A percentile compares a stretch with the other conserved stretches of the same genome.
Conservation (phyloP, 1,140 invertebrate genomes). For the Hylaeus volcanicus region DNA sequence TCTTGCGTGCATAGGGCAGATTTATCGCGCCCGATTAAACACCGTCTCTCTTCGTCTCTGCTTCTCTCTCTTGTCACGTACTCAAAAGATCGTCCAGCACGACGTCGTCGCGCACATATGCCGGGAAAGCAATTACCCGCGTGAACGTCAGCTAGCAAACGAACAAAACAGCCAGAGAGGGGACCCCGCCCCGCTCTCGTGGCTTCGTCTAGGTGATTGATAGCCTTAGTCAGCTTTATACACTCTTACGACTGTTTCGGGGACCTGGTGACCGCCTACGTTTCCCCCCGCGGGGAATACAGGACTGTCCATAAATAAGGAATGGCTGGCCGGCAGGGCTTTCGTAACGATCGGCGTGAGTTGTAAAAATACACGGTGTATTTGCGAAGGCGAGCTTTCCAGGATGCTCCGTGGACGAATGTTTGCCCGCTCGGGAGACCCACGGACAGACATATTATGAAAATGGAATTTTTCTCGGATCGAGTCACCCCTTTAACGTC, state of each 20-base stretch:
- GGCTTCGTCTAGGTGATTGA: slow-evolving; percentile 51
- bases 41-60: neutral
- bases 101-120: slow-evolving; percentile 19
- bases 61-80: slow-evolving; percentile 17
- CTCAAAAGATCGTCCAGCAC: slow-evolving; percentile 28
- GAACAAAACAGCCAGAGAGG: slow-evolving; percentile 21
- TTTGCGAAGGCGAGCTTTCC: slow-evolving; percentile 18
- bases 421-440: slow-evolving; percentile 13
- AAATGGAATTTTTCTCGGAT: slow-evolving; percentile 39
- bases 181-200: neutral
- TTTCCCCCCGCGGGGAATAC: slow-evolving; percentile 4
- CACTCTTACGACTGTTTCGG: slow-evolving; percentile 15
- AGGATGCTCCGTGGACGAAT: slow-evolving; percentile 24
- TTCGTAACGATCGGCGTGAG: slow-evolving; percentile 26
- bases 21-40: slow-evolving; percentile 41
- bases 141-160: slow-evolving; percentile 30
- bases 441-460: slow-evolving; percentile 24
- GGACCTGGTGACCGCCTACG: neutral
- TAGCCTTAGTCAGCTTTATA: slow-evolving; percentile 13
- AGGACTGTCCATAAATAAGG: slow-evolving; percentile 6
- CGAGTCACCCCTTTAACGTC: slow-evolving; percentile 7
- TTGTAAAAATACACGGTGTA: slow-evolving; percentile 30
- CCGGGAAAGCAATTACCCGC: slow-evolving; percentile 52
- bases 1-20: slow-evolving; percentile 14
- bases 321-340: neutral